Percentiles rank a stretch among this genome's conserved stretches.
Conservation (phyloP, 2,113 vertebrate species). For the Dermatemys mawii region DNA sequence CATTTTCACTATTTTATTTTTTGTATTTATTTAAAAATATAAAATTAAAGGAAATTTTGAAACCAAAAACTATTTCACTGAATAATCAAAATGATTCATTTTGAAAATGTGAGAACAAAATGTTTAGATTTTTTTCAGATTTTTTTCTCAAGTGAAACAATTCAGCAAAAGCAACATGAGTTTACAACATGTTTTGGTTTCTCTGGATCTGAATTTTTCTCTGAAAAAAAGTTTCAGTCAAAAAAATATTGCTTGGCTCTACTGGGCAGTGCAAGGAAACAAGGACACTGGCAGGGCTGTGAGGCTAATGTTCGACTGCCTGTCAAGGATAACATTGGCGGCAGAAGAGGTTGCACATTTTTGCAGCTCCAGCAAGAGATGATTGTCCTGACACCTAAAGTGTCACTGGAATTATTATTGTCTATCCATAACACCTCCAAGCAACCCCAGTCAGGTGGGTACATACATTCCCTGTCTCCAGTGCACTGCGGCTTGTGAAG, state of each 20-base stretch:
- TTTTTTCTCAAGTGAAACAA: not conserved
- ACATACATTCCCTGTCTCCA: not conserved
- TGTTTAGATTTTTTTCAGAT: not conserved
- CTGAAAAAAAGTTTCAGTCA: not conserved
- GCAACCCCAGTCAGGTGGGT: rapidly evolving
- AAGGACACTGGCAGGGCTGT: not conserved
- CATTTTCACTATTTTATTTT: not conserved
- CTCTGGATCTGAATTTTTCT: not conserved
- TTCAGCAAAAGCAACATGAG: not conserved
- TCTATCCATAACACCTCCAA: not conserved
- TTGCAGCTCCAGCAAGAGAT: too few relatives aligned
- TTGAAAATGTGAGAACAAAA: not conserved
- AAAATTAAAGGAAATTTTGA: not conserved
- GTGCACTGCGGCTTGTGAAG: not conserved
- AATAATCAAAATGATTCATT: not conserved
- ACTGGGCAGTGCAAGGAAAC: not conserved
- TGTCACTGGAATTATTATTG: not conserved
- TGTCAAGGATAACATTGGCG: not conserved
- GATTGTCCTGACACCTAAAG: rapidly evolving
- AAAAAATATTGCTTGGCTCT: not conserved
- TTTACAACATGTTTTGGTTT: not conserved
- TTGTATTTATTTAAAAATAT: not conserved
- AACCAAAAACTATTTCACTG: not conserved
- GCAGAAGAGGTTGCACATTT: too few relatives aligned
- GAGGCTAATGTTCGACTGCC: not conserved